Evolutionary conservation across 2,113 vertebrate genomes (phyloP).

Genomic region (Corynorhinus townsendii): DNA sequence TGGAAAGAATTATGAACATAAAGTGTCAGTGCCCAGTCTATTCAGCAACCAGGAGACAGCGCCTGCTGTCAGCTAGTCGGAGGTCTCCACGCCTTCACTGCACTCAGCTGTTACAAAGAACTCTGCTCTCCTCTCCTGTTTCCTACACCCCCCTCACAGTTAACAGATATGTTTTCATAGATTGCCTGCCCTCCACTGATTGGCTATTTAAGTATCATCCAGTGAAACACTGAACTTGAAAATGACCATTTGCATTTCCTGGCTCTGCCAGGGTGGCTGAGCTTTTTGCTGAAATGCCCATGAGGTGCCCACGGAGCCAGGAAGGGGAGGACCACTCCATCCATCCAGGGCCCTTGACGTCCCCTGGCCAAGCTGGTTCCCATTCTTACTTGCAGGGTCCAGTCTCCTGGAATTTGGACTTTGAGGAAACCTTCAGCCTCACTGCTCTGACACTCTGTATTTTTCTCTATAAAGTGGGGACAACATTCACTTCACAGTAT

Average conservation of each 20-base stretch:
- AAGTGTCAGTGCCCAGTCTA: neutral
- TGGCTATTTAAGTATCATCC: neutral
- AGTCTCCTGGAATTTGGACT: neutral
- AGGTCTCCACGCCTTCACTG: rapidly evolving
- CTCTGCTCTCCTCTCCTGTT: neutral
- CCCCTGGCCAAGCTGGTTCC: neutral
- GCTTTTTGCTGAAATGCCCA: no score
- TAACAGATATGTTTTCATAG: neutral
- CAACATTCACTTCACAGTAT: neutral
- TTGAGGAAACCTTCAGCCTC: no score
- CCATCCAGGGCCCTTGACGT: rapidly evolving
- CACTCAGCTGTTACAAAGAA: neutral
- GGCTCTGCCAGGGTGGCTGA: neutral
- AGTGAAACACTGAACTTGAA: rapidly evolving
- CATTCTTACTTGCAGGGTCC: neutral
- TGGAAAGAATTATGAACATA: neutral
- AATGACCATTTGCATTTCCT: neutral
- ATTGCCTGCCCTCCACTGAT: neutral
- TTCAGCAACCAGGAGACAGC: neutral
- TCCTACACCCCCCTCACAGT: neutral
- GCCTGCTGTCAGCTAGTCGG: neutral
- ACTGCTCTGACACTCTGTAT: neutral
- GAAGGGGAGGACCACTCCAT: neutral
- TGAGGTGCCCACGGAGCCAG: no score
- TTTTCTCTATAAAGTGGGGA: neutral